These are phyloP conservation scores for Nudaria mundana DNA, from an alignment of 2,888 invertebrate genomes.

Conservation along the genomic window DNA sequence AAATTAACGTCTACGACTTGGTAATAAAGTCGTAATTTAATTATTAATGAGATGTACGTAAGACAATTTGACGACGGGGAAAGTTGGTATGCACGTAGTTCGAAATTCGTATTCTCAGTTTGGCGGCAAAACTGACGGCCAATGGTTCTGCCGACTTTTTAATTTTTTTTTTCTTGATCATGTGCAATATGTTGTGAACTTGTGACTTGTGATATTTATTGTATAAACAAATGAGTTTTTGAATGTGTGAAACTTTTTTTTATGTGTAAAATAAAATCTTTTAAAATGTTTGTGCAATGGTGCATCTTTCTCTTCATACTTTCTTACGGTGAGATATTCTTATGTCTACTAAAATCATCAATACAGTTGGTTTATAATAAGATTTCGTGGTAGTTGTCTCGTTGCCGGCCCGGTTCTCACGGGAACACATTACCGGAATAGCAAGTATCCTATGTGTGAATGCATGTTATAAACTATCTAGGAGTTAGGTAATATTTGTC, in stretches of 20 bases:
- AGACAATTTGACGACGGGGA: conserved; percentile 45
- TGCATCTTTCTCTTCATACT: conserved; percentile 37
- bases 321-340: conserved; percentile 45
- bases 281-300: conserved; percentile 34
- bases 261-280: conserved; percentile 11
- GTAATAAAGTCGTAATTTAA: conserved; percentile 27
- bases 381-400: no score
- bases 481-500: no score
- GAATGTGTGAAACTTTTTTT: conserved; percentile 4
- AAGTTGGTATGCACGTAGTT: conserved; percentile 31
- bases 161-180: no score
- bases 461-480: no score
- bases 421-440: no score
- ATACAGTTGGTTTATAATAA: no score
- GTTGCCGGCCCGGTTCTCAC: no score
- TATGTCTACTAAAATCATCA: conserved; percentile 10
- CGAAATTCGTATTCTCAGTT: conserved; percentile 51
- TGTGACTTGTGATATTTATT: conserved; percentile 7
- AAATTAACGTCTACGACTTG: conserved; percentile 21
- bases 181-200: no score
- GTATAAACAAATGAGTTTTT: conserved; percentile 4
- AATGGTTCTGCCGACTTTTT: conserved; percentile 25
- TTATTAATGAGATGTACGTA: conserved; percentile 32
- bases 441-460: no score
- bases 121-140: conserved; percentile 56